Evolutionary conservation across 2,113 vertebrate genomes (phyloP).

Genomic region (Cebus imitator): DNA sequence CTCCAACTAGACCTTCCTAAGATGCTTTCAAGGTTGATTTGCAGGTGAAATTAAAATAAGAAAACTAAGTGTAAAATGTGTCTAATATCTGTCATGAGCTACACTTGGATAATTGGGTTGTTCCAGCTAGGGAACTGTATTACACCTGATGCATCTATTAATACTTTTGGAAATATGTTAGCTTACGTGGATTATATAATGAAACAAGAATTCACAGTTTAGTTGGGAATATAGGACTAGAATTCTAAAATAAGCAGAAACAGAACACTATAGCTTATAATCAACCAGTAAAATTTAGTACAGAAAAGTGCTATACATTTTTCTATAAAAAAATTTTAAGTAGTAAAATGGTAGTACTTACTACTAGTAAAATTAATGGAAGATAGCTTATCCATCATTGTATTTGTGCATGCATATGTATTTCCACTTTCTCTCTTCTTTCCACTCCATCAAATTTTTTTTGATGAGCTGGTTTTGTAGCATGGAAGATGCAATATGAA

Average conservation of each 20-base stretch:
- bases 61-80: background rate
- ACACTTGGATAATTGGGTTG: background rate
- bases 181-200: slow-evolving; percentile 36
- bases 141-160: background rate
- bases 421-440: background rate
- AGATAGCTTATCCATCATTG: background rate
- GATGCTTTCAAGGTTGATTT: slow-evolving; percentile 1
- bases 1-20: background rate
- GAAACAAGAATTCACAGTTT: slow-evolving; percentile 2
- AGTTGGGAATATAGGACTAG: background rate
- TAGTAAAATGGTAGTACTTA: background rate
- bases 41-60: background rate
- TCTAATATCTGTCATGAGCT: background rate
- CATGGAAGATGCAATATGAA: background rate
- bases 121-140: background rate
- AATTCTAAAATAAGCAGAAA: slow-evolving; percentile 48
- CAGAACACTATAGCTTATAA: background rate
- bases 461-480: background rate
- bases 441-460: background rate
- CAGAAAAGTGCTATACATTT: background rate
- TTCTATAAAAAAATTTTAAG: background rate
- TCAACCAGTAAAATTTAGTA: background rate
- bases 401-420: background rate
- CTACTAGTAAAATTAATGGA: background rate
- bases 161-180: slow-evolving; percentile 25